These are phyloP conservation scores for Aporophyla lueneburgensis DNA, from an alignment of 2,888 invertebrate genomes.

Conservation along the genomic window DNA sequence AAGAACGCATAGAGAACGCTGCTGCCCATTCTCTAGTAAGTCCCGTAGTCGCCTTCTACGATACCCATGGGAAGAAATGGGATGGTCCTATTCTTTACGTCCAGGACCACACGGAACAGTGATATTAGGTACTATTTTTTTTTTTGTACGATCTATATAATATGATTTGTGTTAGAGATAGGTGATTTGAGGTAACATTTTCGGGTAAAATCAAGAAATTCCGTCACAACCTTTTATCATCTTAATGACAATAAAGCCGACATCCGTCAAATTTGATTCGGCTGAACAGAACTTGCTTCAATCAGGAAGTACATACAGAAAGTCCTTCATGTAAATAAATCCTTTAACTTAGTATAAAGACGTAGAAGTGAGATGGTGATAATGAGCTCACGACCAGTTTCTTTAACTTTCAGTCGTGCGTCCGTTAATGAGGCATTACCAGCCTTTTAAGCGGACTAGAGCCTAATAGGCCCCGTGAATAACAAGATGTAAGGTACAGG, in stretches of 20 bases:
- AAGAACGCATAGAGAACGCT: too few species aligned
- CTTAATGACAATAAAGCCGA: background rate
- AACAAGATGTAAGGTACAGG: background rate
- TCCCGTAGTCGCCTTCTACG: too few species aligned
- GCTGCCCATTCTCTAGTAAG: too few species aligned
- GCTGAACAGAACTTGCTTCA: background rate
- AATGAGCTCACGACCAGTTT: constrained; percentile 55
- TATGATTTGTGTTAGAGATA: too few species aligned
- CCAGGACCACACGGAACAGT: too few species aligned
- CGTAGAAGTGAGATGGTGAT: constrained; percentile 23
- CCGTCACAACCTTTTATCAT: too few species aligned
- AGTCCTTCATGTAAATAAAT: constrained; percentile 33
- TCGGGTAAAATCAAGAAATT: too few species aligned
- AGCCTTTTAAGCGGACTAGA: constrained; percentile 10
- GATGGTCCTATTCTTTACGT: too few species aligned
- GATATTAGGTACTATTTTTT: too few species aligned
- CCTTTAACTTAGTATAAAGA: constrained; percentile 26
- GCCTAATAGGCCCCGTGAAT: constrained; percentile 25
- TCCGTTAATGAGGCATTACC: constrained; percentile 43
- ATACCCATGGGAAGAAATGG: too few species aligned
- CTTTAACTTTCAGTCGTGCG: constrained; percentile 40
- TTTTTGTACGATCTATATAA: too few species aligned
- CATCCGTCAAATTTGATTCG: background rate
- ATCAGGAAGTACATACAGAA: background rate
- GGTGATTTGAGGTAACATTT: too few species aligned